These are phyloP conservation scores for Triplophysa dalaica DNA, from an alignment of 2,113 vertebrate species.

Conservation along the genomic window DNA sequence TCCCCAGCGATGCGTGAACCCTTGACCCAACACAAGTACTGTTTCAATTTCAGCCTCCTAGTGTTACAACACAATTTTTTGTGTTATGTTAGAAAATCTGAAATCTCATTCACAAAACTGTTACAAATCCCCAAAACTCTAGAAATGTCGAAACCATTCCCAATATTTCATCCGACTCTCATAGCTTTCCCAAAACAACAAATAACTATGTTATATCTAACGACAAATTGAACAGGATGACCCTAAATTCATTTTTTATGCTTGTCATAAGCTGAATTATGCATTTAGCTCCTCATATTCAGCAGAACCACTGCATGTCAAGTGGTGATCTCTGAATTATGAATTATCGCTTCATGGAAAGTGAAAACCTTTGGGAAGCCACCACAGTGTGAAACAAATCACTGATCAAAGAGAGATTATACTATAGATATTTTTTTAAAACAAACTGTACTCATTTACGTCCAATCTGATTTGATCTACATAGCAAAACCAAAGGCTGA, in stretches of 20 bases:
- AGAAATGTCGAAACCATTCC: not conserved
- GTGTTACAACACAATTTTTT: not conserved
- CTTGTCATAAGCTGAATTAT: constrained; percentile 32
- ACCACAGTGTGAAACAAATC: constrained; percentile 1
- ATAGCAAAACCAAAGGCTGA: not conserved
- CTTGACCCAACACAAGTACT: constrained; percentile 5
- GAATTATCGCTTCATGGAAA: not conserved
- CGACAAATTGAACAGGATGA: not conserved
- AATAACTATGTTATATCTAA: not conserved
- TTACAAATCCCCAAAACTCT: not conserved
- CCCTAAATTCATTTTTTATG: constrained; percentile 28
- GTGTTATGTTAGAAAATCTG: not conserved
- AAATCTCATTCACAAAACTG: not conserved
- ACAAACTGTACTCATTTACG: not conserved
- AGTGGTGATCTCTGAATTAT: constrained; percentile 41
- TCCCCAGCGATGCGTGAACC: constrained; percentile 20
- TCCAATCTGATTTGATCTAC: not conserved
- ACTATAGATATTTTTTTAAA: not conserved
- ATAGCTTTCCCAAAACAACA: too few relatives aligned
- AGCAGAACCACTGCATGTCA: constrained; percentile 18
- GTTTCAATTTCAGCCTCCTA: constrained; percentile 8
- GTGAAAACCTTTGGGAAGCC: constrained; percentile 1
- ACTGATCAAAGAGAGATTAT: not conserved
- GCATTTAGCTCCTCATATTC: constrained; percentile 12
- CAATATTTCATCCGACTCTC: not conserved